Percentiles rank a stretch among this genome's conserved stretches.
Evolutionary conservation across 2,888 invertebrate species (phyloP).

Genomic region (Epinotia nisella): DNA sequence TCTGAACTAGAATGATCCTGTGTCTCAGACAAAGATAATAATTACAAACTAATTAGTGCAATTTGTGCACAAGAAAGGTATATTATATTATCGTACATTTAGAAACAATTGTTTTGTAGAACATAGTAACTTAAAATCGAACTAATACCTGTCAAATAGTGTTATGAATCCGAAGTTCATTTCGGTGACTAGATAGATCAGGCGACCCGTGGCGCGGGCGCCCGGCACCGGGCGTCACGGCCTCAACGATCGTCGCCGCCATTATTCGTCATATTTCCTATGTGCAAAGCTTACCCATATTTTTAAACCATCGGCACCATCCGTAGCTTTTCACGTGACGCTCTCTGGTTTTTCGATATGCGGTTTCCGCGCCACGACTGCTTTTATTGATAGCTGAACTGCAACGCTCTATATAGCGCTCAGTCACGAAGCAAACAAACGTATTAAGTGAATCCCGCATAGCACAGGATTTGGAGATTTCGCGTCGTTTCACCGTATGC

Average conservation of each 20-base stretch:
- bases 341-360: conserved; percentile 76
- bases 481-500: conserved; percentile 58
- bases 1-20: too few relatives aligned
- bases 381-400: conserved; percentile 74
- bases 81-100: too few relatives aligned
- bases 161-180: conserved; percentile 5
- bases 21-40: too few relatives aligned
- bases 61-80: too few relatives aligned
- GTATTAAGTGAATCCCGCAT: conserved; percentile 64
- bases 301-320: conserved; percentile 71
- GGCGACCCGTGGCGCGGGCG: conserved; percentile 34
- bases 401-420: conserved; percentile 62
- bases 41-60: too few relatives aligned
- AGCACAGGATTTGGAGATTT: conserved; percentile 54
- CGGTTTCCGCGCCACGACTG: conserved; percentile 75
- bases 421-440: conserved; percentile 66
- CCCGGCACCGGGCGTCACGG: conserved; percentile 67
- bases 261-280: conserved; percentile 65
- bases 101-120: too few relatives aligned
- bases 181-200: conserved; percentile 14
- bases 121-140: too few relatives aligned
- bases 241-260: conserved; percentile 56
- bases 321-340: conserved; percentile 79
- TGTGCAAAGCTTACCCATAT: conserved; percentile 72
- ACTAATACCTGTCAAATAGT: too few relatives aligned